Percentiles rank a stretch among this genome's conserved stretches.
Evolutionary conservation across 2,797 vertebrate genomes (phyloP).

Genomic region (Rhinichthys osculus): DNA sequence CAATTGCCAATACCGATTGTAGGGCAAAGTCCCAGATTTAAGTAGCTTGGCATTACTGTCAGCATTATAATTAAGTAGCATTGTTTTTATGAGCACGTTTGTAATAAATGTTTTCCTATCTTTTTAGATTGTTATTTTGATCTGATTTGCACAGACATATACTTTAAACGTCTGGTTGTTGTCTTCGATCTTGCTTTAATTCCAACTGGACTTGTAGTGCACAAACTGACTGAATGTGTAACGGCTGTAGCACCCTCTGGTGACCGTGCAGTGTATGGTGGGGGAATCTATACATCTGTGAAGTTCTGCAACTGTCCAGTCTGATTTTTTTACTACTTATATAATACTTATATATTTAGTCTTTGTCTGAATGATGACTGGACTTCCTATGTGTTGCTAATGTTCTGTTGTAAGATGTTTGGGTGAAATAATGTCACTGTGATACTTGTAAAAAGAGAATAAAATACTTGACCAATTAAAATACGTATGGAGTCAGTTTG

Average conservation of each 20-base stretch:
- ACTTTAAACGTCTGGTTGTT: neutral
- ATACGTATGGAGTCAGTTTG: neutral
- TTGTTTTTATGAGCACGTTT: neutral
- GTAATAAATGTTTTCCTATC: neutral
- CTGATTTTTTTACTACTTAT: neutral
- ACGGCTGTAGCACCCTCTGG: neutral
- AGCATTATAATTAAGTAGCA: slow-evolving; percentile 34
- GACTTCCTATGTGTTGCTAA: neutral
- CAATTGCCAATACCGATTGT: neutral
- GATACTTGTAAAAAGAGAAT: slow-evolving; percentile 7
- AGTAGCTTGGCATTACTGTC: neutral
- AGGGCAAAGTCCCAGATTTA: neutral
- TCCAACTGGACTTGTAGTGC: neutral
- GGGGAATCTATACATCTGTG: neutral
- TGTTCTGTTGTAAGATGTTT: neutral
- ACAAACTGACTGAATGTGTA: slow-evolving; percentile 20
- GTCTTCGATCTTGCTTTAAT: neutral
- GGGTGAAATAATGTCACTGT: neutral
- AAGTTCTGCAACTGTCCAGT: neutral
- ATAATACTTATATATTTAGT: neutral
- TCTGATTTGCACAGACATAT: neutral
- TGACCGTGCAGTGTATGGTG: neutral
- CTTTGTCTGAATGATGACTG: neutral
- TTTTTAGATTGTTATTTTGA: neutral
- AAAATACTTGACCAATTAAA: slow-evolving; percentile 12